Base-by-base conservation (phyloP, 2,113 vertebrate species). In the Phalacrocorax carbo region DNA sequence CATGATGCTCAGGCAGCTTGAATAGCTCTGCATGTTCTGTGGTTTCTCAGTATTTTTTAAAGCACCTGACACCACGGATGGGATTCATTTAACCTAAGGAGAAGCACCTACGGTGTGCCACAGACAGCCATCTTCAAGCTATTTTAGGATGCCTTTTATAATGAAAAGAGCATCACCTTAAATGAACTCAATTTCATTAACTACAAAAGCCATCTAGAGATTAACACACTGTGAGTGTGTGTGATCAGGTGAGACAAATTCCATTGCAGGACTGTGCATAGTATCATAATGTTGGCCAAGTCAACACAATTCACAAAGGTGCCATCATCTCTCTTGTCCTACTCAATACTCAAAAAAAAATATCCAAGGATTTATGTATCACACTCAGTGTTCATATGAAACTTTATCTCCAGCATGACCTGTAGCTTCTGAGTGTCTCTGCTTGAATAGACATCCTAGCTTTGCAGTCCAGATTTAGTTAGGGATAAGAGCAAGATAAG, bases 201-300 rank as follows among this genome's bases (percentile, higher is more conserved):
- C 51, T 52, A 30, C 38, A 57, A 75, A 69, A 69, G 19, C 23
- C 20, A 30, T n/a, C 23, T 57, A 57, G 61, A 69, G 36, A 46
- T 25, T 85, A 75, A n/a, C 60, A 80, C 9, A 1, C 19, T n/a
- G 27, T 58, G 32, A 40, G 25, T 9, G 29, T 32, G 8, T 42
- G 36, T 34, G 20, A 55, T 14, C 20, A 25, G 51, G 13, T 40
- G n/a, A 64, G 42, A 70, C 25, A 57, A 75, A 58, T 69, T 86
- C 36, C 14, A 5, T 18, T 5, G 0, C 51, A 49, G 40, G 40
- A 21, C 64, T 29, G 6, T 54, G 26, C 3, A 1, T 36, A 26
- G 34, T 38, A 38, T 54, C 46, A 23, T 42, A 19, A 51, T 25
- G 38, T 42, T 20, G 18, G 13, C n/a, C 25, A 82, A 38, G 66